A percentile compares a stretch with the other conserved stretches of the same genome.
Conservation (phyloP, 2,113 vertebrate species). For the Sakesphorus luctuosus region DNA sequence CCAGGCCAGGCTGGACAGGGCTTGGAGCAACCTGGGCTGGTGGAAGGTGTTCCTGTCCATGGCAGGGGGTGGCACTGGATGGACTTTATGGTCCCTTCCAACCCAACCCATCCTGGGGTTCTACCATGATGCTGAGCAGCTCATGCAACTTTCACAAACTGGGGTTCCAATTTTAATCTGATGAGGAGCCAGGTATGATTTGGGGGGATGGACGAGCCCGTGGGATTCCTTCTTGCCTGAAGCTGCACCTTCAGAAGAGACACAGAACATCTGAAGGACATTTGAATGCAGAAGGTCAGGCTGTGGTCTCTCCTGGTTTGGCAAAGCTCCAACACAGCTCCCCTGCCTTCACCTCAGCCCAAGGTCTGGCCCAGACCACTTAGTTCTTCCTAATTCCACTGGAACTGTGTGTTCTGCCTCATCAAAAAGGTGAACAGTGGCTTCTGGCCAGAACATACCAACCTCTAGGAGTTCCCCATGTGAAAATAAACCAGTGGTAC, state of each 20-base stretch:
- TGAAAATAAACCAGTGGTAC: background rate
- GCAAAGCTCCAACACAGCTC: background rate
- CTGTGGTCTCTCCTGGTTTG: rapidly evolving
- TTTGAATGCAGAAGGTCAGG: background rate
- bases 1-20: rapidly evolving
- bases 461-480: background rate
- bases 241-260: background rate
- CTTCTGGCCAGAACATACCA: background rate
- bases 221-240: background rate
- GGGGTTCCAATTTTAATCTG: background rate
- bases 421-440: background rate
- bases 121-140: rapidly evolving
- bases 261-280: background rate
- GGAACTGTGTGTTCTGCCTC: background rate
- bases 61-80: background rate
- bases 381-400: background rate
- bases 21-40: rapidly evolving
- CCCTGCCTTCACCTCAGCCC: background rate
- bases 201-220: rapidly evolving
- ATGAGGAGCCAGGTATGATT: background rate
- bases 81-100: rapidly evolving
- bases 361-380: background rate
- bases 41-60: background rate
- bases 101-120: background rate
- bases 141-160: background rate